phyloP scores from a whole-genome alignment of 2,888 invertebrate genomes.

The Sarcophaga variegata region DNA sequence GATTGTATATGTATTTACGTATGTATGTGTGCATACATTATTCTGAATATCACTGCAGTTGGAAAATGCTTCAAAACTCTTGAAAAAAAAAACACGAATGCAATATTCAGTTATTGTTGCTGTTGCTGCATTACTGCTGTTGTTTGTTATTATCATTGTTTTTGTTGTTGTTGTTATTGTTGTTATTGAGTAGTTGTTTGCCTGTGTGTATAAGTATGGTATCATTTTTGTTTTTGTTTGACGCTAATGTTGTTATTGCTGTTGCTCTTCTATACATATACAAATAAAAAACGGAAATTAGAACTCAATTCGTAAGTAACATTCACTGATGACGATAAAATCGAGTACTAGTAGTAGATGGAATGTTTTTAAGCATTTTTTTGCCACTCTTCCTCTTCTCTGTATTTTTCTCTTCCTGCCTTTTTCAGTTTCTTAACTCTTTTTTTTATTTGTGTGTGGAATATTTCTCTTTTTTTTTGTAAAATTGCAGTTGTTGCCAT shows the following conservation, averaged over 20 bases:
- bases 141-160: constrained; percentile 28
- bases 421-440: no score
- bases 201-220: constrained; percentile 8
- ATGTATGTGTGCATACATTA: neutral
- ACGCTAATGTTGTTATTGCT: constrained; percentile 2
- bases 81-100: constrained; percentile 2
- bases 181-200: constrained; percentile 12
- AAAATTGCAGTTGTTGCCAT: constrained; percentile 39
- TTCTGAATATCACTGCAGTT: constrained; percentile 36
- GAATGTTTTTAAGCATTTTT: constrained; percentile 35
- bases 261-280: neutral
- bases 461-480: constrained; percentile 4
- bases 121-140: neutral
- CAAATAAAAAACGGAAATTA: constrained; percentile 58
- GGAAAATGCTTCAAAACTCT: constrained; percentile 37
- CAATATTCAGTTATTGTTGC: constrained; percentile 25
- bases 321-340: constrained; percentile 56
- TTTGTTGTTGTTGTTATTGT: constrained; percentile 4
- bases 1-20: neutral
- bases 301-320: constrained; percentile 64
- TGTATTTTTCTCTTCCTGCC: neutral
- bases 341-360: constrained; percentile 41
- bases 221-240: constrained; percentile 4
- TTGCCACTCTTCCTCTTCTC: neutral
- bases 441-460: no score